These are phyloP conservation scores for Clusia tigrina DNA, from an alignment of 2,888 invertebrate genomes.

Conservation along the genomic window DNA sequence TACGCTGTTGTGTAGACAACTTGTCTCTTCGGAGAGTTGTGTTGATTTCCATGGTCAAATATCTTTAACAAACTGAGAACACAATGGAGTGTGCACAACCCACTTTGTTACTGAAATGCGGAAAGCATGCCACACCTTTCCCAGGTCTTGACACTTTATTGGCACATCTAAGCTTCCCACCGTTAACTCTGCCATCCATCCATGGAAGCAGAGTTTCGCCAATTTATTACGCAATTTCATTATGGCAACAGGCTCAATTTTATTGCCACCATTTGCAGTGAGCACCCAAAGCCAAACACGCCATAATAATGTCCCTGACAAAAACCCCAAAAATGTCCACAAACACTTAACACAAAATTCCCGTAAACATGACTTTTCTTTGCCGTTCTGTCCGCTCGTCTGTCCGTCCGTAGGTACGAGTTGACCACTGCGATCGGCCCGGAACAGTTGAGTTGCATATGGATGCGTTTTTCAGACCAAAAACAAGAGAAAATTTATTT, in stretches of 20 bases:
- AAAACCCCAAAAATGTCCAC: neutral
- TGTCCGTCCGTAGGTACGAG: too few relatives aligned
- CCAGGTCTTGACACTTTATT: too few relatives aligned
- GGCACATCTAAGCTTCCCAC: neutral
- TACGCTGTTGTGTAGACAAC: too few relatives aligned
- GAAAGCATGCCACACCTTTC: too few relatives aligned
- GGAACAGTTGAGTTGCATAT: neutral
- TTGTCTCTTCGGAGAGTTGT: too few relatives aligned
- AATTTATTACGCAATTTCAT: neutral
- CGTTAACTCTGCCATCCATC: neutral
- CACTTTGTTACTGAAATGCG: too few relatives aligned
- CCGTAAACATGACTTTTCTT: conserved; percentile 16
- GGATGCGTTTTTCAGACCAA: neutral
- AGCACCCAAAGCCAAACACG: neutral
- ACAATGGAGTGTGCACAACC: too few relatives aligned
- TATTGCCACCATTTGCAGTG: neutral
- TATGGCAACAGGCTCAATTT: neutral
- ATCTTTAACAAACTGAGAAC: too few relatives aligned
- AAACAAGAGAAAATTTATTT: neutral
- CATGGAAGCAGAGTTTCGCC: neutral
- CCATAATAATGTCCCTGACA: neutral
- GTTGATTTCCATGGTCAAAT: too few relatives aligned
- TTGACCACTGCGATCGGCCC: neutral
- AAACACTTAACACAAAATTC: conserved; percentile 16
- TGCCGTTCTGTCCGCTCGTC: neutral